A percentile compares a stretch with the other conserved stretches of the same genome.
phyloP scores from a whole-genome alignment of 1,140 invertebrate genomes.

The Heliothis subflexa region DNA sequence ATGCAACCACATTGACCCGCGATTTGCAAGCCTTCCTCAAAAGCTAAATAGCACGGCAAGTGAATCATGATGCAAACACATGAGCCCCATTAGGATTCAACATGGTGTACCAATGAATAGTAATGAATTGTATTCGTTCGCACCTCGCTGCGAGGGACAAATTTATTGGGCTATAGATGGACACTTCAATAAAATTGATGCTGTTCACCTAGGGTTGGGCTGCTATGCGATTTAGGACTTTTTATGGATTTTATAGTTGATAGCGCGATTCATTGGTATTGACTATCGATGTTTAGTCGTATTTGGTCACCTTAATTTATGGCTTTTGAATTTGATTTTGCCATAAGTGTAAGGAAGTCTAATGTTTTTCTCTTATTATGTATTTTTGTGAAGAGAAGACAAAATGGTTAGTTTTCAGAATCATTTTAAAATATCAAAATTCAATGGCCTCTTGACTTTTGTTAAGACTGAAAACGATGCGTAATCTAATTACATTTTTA shows the following conservation, averaged over 20 bases:
- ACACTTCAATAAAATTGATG: constrained; percentile 45
- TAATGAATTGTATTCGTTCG: constrained; percentile 54
- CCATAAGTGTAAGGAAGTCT: too few species aligned
- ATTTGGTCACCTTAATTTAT: too few species aligned
- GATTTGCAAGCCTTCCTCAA: constrained; percentile 13
- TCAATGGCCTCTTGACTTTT: too few species aligned
- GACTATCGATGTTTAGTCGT: too few species aligned
- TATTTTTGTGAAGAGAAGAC: too few species aligned
- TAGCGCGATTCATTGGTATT: background rate
- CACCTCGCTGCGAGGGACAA: constrained; percentile 46
- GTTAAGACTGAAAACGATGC: too few species aligned
- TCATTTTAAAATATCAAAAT: too few species aligned
- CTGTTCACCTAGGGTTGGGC: background rate
- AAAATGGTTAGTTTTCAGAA: too few species aligned
- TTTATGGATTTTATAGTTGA: background rate
- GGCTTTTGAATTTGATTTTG: too few species aligned
- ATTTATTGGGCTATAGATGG: constrained; percentile 43
- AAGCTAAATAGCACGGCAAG: constrained; percentile 18
- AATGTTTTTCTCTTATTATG: too few species aligned
- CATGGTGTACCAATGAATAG: constrained; percentile 58
- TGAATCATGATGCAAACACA: constrained; percentile 20
- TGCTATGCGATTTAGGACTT: background rate
- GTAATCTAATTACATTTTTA: too few species aligned
- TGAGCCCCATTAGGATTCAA: constrained; percentile 51
- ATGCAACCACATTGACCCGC: background rate